phyloP scores from a whole-genome alignment of 2,797 vertebrate species.

The Chromis chromis region DNA sequence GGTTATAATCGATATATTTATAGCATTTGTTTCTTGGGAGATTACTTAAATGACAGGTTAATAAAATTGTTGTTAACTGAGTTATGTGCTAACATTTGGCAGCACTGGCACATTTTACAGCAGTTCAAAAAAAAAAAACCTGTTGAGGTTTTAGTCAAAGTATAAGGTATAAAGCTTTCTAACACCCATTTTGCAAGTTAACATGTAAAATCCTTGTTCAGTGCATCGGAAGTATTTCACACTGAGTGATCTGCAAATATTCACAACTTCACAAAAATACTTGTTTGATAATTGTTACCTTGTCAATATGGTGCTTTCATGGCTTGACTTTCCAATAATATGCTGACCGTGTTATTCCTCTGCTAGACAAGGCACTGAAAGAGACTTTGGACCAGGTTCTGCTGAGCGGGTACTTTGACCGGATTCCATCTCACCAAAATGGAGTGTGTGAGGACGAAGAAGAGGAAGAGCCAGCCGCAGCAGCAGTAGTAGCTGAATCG shows the following conservation, averaged over 20 bases:
- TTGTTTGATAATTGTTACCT: neutral
- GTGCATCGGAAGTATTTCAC: neutral
- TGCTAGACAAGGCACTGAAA: conserved; percentile 92
- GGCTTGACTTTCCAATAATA: conserved; percentile 4
- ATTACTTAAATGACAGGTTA: neutral
- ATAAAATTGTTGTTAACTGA: neutral
- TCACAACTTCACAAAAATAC: neutral
- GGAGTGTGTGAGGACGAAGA: conserved; percentile 91
- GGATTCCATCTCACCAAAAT: conserved; percentile 92
- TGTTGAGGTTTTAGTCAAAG: neutral
- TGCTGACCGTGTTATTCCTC: conserved; percentile 16
- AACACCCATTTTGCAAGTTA: neutral
- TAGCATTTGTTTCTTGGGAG: neutral
- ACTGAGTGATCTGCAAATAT: neutral
- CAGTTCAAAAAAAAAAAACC: neutral
- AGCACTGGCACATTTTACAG: neutral
- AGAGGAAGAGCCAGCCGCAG: conserved; percentile 78
- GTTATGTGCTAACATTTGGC: neutral
- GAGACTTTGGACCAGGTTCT: conserved; percentile 92
- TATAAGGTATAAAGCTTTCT: no score
- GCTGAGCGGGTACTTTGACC: conserved; percentile 95
- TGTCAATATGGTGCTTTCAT: neutral
- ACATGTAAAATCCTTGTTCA: neutral
- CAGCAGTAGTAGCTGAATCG: conserved; percentile 41
- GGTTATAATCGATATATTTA: neutral